These are phyloP conservation scores for Puntigrus tetrazona DNA, from an alignment of 2,113 vertebrate species.

Conservation along the genomic window DNA sequence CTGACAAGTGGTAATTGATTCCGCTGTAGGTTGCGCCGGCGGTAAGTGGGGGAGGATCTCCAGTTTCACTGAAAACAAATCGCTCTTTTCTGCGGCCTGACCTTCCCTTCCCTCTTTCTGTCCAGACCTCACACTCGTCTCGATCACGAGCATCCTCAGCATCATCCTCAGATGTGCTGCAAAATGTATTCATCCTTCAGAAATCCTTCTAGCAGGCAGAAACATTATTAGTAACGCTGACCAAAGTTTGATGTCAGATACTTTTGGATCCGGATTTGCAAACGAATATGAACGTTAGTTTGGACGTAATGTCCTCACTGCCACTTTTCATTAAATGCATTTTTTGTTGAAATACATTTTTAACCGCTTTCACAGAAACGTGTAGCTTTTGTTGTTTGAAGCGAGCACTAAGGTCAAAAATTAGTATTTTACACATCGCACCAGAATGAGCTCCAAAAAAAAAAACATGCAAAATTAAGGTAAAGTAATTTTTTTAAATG, in stretches of 20 bases:
- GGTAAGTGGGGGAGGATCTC: constrained; percentile 91
- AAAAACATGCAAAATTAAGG: neutral
- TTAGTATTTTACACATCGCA: neutral
- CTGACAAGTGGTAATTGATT: constrained; percentile 99
- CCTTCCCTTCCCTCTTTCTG: constrained; percentile 57
- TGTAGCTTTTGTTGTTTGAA: neutral
- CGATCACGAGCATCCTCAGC: constrained; percentile 6
- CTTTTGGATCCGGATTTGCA: no score
- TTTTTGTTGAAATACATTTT: neutral
- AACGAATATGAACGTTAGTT: no score
- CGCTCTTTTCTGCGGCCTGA: constrained; percentile 76
- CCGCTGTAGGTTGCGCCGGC: constrained; percentile 85
- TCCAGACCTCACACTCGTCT: constrained; percentile 54
- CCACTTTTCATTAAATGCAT: no score
- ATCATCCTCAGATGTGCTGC: neutral
- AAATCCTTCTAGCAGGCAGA: no score
- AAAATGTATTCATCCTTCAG: no score
- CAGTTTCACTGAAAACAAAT: constrained; percentile 99
- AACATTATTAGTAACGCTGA: no score
- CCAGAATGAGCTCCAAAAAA: neutral
- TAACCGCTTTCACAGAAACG: no score
- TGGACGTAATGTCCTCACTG: no score
- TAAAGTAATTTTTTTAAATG: neutral
- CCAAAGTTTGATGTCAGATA: no score
- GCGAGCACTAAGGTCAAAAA: neutral